A percentile compares a stretch with the other conserved stretches of the same genome.
Evolutionary conservation across 2,888 invertebrate species (phyloP).

Genomic region (Pheosia tremula): DNA sequence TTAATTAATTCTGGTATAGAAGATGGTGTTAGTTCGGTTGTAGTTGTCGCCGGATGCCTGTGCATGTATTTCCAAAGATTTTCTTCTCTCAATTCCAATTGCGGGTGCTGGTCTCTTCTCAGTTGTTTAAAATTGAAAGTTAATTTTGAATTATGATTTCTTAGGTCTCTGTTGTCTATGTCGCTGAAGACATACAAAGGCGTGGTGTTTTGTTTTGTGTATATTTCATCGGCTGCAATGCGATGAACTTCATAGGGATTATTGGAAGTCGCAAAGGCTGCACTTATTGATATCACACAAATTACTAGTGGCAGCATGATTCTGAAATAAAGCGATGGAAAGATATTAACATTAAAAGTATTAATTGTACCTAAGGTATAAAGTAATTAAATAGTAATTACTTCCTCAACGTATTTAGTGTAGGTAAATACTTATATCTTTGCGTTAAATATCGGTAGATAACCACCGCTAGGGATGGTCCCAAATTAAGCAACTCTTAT

Average conservation of each 20-base stretch:
- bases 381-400: too few species aligned
- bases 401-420: too few species aligned
- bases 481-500: too few species aligned
- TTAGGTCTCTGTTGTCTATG: constrained; percentile 26
- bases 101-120: constrained; percentile 47
- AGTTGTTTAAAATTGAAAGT: constrained; percentile 52
- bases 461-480: too few species aligned
- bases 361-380: not conserved
- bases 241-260: constrained; percentile 15
- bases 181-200: constrained; percentile 37
- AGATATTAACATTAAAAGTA: not conserved
- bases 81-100: constrained; percentile 54
- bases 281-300: constrained; percentile 36
- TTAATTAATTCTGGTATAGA: not conserved
- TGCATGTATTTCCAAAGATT: constrained; percentile 50
- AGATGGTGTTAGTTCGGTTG: constrained; percentile 35
- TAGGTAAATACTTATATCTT: too few species aligned
- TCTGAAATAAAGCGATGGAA: constrained; percentile 24
- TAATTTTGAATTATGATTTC: constrained; percentile 42
- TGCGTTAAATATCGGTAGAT: too few species aligned
- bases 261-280: constrained; percentile 33
- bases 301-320: constrained; percentile 43
- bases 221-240: not conserved
- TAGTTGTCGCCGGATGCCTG: constrained; percentile 35
- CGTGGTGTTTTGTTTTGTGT: not conserved